Conservation (phyloP, 2,113 vertebrate species). For the Ceyx margarethae region DNA sequence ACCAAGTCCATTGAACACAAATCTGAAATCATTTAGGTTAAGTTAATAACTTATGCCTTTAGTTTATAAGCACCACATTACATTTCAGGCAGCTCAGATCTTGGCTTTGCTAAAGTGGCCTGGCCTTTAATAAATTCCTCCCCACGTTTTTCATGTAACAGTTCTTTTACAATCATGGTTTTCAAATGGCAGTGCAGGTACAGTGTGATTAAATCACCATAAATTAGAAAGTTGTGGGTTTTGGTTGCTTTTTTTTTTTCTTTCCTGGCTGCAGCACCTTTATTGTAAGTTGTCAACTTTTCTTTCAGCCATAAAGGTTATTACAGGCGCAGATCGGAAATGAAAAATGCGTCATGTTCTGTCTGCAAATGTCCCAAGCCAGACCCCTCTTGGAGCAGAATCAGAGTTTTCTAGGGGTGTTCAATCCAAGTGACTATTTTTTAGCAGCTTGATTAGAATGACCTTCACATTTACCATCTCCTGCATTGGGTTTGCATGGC, state of each 20-base stretch:
- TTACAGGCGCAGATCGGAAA: slow-evolving; percentile 20
- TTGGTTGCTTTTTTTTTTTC: background rate
- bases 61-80: slow-evolving; percentile 64
- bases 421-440: background rate
- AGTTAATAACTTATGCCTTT: slow-evolving; percentile 67
- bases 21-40: slow-evolving; percentile 72
- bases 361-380: background rate
- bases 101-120: slow-evolving; percentile 52
- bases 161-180: slow-evolving; percentile 55
- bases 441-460: background rate
- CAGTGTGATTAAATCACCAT: slow-evolving; percentile 59
- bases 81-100: slow-evolving; percentile 63
- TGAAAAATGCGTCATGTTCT: slow-evolving; percentile 25
- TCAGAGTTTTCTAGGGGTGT: background rate
- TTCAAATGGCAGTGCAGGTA: slow-evolving; percentile 59
- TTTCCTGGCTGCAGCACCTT: slow-evolving; percentile 39
- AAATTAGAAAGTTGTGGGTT: slow-evolving; percentile 17
- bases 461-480: background rate
- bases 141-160: slow-evolving; percentile 60
- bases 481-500: background rate
- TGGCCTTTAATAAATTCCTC: slow-evolving; percentile 68
- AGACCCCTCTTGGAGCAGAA: slow-evolving; percentile 13
- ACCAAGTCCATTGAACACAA: slow-evolving; percentile 66
- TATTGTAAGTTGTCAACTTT: slow-evolving; percentile 34
- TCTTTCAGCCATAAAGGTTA: slow-evolving; percentile 50